A percentile compares a stretch with the other conserved stretches of the same genome.
Evolutionary conservation across 1,140 invertebrate genomes (phyloP).

Genomic region (Wasmannia auropunctata): DNA sequence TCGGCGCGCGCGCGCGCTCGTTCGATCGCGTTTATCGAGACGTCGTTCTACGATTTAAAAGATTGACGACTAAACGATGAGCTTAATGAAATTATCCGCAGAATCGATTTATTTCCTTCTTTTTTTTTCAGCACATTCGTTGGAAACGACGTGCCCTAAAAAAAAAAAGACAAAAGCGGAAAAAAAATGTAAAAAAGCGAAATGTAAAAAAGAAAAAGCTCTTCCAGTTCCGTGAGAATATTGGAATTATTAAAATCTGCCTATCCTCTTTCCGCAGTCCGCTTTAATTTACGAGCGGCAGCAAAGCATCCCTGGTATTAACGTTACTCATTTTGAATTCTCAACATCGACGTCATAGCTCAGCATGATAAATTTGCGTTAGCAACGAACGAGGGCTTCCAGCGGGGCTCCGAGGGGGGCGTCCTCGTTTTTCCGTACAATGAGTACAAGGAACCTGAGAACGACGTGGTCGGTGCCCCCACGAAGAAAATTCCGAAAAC

Average conservation of each 20-base stretch:
- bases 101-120: not conserved
- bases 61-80: constrained; percentile 22
- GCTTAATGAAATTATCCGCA: not conserved
- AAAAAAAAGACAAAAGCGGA: constrained; percentile 27
- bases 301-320: constrained; percentile 68
- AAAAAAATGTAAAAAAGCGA: not conserved
- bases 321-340: constrained; percentile 75
- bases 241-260: constrained; percentile 70
- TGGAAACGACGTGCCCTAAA: not conserved
- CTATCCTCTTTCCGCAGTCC: constrained; percentile 40
- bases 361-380: constrained; percentile 75
- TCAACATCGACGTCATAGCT: constrained; percentile 74
- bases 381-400: constrained; percentile 64
- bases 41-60: not conserved
- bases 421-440: constrained; percentile 75
- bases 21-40: constrained; percentile 22
- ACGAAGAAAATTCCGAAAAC: constrained; percentile 73
- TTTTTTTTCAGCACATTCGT: not conserved
- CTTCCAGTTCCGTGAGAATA: constrained; percentile 57
- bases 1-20: not conserved
- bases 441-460: constrained; percentile 72
- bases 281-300: constrained; percentile 72
- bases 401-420: constrained; percentile 9
- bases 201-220: constrained; percentile 38
- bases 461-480: constrained; percentile 58